Percentiles rank a stretch among this genome's conserved stretches.
These are phyloP conservation scores for Polia nebulosa DNA, from an alignment of 2,888 invertebrate genomes.

Conservation along the genomic window DNA sequence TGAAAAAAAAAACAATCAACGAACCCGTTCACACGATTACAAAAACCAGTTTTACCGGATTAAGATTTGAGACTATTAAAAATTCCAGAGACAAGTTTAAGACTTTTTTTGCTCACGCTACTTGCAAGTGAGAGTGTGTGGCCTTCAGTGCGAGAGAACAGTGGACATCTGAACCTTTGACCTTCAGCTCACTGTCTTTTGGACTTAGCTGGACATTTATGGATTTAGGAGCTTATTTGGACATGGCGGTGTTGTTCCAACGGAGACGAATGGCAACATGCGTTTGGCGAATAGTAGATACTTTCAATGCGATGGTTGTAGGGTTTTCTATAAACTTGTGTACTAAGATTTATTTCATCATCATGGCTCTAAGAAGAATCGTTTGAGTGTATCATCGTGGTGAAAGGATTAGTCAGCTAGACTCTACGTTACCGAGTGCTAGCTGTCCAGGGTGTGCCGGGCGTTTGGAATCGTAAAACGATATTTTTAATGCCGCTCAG, in stretches of 20 bases:
- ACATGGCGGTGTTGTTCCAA: not conserved
- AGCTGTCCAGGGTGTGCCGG: too few species aligned
- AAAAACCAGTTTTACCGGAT: slow-evolving; percentile 14
- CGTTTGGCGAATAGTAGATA: not conserved
- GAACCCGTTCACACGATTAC: slow-evolving; percentile 10
- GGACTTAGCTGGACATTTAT: slow-evolving; percentile 24
- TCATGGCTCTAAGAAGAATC: too few species aligned
- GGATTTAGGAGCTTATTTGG: slow-evolving; percentile 12
- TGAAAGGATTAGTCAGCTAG: too few species aligned
- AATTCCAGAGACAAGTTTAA: not conserved
- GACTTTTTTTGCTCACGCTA: slow-evolving; percentile 66
- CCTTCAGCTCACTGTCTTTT: slow-evolving; percentile 50
- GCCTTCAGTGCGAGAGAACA: slow-evolving; percentile 71
- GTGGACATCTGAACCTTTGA: slow-evolving; percentile 46
- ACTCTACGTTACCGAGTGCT: too few species aligned
- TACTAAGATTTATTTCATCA: too few species aligned
- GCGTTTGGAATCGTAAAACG: too few species aligned
- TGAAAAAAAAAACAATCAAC: slow-evolving; percentile 4
- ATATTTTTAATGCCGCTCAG: too few species aligned
- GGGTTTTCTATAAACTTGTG: not conserved
- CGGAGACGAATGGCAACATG: not conserved
- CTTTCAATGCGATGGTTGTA: not conserved
- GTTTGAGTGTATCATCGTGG: too few species aligned
- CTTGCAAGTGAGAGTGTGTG: slow-evolving; percentile 68
- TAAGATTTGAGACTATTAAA: not conserved